phyloP scores from a whole-genome alignment of 2,797 vertebrate genomes.

The Anguilla marmorata region DNA sequence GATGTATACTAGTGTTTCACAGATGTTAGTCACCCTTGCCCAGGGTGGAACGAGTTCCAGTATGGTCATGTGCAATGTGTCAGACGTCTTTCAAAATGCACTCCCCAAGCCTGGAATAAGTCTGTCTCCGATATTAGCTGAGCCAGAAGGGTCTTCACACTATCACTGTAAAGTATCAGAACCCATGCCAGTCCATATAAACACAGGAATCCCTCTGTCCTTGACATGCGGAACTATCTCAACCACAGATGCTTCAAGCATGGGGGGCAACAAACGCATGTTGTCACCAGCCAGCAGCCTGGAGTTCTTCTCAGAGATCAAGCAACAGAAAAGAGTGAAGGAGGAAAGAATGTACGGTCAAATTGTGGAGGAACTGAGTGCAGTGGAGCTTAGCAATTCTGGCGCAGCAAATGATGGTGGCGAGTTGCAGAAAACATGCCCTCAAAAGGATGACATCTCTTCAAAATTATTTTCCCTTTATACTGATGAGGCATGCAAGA shows the following conservation, averaged over 20 bases:
- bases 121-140: conserved; percentile 72
- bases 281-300: conserved; percentile 96
- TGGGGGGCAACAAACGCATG: conserved; percentile 92
- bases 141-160: conserved; percentile 68
- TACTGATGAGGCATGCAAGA: conserved; percentile 64
- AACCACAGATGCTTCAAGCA: conserved; percentile 85
- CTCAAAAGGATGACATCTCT: conserved; percentile 70
- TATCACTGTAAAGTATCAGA: conserved; percentile 85
- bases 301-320: conserved; percentile 93
- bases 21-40: conserved; percentile 81
- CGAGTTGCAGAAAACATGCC: conserved; percentile 73
- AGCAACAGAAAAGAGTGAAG: conserved; percentile 96
- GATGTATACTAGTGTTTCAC: conserved; percentile 97
- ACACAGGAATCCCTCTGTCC: conserved; percentile 91
- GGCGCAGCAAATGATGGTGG: conserved; percentile 78
- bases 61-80: conserved; percentile 70
- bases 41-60: conserved; percentile 70
- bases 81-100: conserved; percentile 76
- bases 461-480: conserved; percentile 53
- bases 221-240: conserved; percentile 86
- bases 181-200: conserved; percentile 85
- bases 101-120: conserved; percentile 72
- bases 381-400: conserved; percentile 91
- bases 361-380: conserved; percentile 93
- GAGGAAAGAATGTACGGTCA: conserved; percentile 98